A percentile compares a stretch with the other conserved stretches of the same genome.
Conservation (phyloP, 2,888 invertebrate genomes). For the Halictus quadricinctus region DNA sequence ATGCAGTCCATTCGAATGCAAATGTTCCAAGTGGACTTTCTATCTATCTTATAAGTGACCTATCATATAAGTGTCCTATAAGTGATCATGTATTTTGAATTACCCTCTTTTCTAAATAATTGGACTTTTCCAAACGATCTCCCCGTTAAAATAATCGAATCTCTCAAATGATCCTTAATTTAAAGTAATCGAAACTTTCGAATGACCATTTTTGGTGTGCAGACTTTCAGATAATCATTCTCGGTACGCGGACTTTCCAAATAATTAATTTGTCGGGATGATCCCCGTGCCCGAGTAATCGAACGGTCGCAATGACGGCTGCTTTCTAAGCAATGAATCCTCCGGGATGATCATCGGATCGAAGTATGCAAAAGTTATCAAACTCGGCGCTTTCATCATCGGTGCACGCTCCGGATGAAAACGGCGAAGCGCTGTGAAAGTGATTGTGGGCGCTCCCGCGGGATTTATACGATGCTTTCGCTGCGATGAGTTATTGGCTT, state of each 20-base stretch:
- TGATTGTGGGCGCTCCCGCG: slow-evolving; percentile 44
- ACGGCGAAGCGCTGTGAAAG: slow-evolving; percentile 41
- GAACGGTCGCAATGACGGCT: background rate
- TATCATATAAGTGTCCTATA: no score
- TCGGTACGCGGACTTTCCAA: background rate
- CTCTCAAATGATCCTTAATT: background rate
- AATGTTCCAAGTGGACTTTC: no score
- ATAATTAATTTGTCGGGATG: background rate
- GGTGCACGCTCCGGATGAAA: slow-evolving; percentile 33
- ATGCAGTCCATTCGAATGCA: no score
- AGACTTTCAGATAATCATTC: background rate
- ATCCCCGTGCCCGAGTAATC: background rate
- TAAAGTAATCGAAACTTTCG: background rate
- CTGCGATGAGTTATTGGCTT: slow-evolving; percentile 64
- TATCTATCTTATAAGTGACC: no score
- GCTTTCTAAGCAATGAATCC: background rate
- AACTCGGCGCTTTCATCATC: slow-evolving; percentile 38
- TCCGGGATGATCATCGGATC: background rate
- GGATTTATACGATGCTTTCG: slow-evolving; percentile 59
- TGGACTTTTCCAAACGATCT: background rate
- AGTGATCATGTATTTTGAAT: no score
- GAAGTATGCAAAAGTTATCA: slow-evolving; percentile 1
- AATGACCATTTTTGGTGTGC: background rate
- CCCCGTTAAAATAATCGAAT: background rate
- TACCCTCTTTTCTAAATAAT: no score